These are phyloP conservation scores for Drosophila multiciliata DNA, from an alignment of 2,888 invertebrate genomes.

Conservation along the genomic window DNA sequence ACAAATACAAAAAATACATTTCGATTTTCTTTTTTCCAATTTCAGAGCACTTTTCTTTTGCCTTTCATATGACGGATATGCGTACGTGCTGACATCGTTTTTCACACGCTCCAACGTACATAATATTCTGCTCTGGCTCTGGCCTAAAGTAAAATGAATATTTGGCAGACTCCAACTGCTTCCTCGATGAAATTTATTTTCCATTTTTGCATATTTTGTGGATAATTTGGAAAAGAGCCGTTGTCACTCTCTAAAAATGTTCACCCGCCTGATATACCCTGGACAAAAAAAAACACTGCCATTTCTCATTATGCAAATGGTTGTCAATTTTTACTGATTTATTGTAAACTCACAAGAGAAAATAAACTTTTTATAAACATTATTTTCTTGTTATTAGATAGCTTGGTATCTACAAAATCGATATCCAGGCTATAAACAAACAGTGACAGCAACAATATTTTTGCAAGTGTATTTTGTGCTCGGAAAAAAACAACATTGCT, in stretches of 20 bases:
- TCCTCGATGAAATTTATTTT: slow-evolving; percentile 63
- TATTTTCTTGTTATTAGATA: neutral
- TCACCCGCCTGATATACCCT: slow-evolving; percentile 15
- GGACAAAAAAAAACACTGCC: neutral
- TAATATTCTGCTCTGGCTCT: slow-evolving; percentile 5
- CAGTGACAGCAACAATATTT: neutral
- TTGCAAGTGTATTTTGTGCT: slow-evolving; percentile 30
- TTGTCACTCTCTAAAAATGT: slow-evolving; percentile 20
- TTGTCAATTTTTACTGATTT: neutral
- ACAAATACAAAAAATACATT: slow-evolving; percentile 52
- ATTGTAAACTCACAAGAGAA: neutral
- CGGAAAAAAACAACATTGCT: slow-evolving; percentile 22
- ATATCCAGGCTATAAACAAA: neutral
- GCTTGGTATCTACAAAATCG: neutral
- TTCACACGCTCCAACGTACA: slow-evolving; percentile 61
- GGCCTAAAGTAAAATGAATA: slow-evolving; percentile 57
- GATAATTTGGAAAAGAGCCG: slow-evolving; percentile 66
- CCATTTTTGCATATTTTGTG: slow-evolving; percentile 71
- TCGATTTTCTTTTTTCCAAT: slow-evolving; percentile 65
- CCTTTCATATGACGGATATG: slow-evolving; percentile 59
- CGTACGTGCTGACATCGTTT: slow-evolving; percentile 64
- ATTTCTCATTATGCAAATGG: neutral
- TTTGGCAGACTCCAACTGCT: slow-evolving; percentile 53
- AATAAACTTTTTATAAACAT: neutral
- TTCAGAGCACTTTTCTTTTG: slow-evolving; percentile 25